phyloP scores from a whole-genome alignment of 2,797 vertebrate genomes.

The Eupleurogrammus muticus region DNA sequence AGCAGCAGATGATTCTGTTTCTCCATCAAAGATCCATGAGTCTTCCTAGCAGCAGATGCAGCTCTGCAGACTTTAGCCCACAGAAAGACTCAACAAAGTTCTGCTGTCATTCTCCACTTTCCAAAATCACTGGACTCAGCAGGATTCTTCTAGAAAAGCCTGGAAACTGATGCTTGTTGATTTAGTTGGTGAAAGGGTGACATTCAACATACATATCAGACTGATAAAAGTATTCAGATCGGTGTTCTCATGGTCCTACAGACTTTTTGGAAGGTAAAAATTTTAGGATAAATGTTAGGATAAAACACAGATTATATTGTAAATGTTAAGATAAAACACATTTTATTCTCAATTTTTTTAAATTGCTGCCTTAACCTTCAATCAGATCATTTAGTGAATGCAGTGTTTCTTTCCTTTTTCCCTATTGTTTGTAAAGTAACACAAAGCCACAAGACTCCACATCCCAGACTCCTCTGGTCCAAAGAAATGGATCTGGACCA shows the following conservation, averaged over 20 bases:
- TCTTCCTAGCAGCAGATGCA: slow-evolving; percentile 50
- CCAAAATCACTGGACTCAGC: slow-evolving; percentile 66
- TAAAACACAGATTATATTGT: slow-evolving; percentile 30
- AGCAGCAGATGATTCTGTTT: too few relatives aligned
- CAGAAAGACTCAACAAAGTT: slow-evolving; percentile 57
- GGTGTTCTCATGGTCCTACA: slow-evolving; percentile 47
- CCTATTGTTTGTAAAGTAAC: slow-evolving; percentile 69
- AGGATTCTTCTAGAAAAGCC: slow-evolving; percentile 51
- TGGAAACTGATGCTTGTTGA: slow-evolving; percentile 59
- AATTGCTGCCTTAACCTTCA: too few relatives aligned
- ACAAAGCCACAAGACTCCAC: slow-evolving; percentile 88
- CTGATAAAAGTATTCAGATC: slow-evolving; percentile 52
- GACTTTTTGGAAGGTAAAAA: slow-evolving; percentile 29
- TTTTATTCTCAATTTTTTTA: too few relatives aligned
- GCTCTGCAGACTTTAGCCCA: slow-evolving; percentile 47
- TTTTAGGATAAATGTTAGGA: too few relatives aligned
- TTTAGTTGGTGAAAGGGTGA: slow-evolving; percentile 63
- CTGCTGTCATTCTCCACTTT: slow-evolving; percentile 63
- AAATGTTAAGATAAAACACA: too few relatives aligned
- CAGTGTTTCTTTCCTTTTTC: background rate
- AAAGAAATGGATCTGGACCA: slow-evolving; percentile 84
- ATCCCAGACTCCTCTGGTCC: slow-evolving; percentile 76
- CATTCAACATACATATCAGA: slow-evolving; percentile 67
- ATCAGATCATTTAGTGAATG: background rate
- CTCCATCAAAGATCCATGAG: slow-evolving; percentile 45